Conservation (phyloP, 2,797 vertebrate genomes). For the Bradypodion pumilum region DNA sequence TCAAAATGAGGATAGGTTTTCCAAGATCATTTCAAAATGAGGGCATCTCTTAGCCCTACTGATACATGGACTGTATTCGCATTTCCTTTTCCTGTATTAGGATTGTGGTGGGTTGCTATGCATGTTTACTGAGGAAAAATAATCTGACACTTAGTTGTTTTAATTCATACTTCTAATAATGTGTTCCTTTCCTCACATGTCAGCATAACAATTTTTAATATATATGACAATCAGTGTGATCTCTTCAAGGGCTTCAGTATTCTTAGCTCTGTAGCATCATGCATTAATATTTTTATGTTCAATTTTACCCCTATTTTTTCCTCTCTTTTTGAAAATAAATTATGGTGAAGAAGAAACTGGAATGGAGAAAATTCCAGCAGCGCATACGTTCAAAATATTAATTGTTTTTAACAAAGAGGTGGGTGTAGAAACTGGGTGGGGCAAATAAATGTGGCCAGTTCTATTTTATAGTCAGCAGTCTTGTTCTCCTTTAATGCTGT, state of each 20-base stretch:
- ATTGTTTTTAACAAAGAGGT: not conserved
- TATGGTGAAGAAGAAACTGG: constrained; percentile 27
- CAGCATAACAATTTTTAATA: constrained; percentile 17
- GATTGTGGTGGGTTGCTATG: not conserved
- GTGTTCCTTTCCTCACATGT: constrained; percentile 17
- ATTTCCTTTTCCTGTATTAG: constrained; percentile 4
- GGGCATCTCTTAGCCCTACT: constrained; percentile 4
- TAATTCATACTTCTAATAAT: constrained; percentile 4
- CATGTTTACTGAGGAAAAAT: constrained; percentile 3
- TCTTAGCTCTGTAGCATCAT: constrained; percentile 41
- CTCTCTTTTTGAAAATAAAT: constrained; percentile 30
- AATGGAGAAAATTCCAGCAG: constrained; percentile 49
- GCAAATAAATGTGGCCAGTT: constrained; percentile 35
- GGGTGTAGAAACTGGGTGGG: constrained; percentile 51
- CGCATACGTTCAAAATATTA: constrained; percentile 17
- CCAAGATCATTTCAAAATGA: constrained; percentile 33
- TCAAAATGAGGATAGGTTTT: not conserved
- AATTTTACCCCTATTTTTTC: constrained; percentile 43
- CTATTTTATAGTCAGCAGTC: constrained; percentile 59
- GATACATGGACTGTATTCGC: constrained; percentile 47
- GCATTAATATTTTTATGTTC: constrained; percentile 6
- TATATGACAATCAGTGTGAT: constrained; percentile 79
- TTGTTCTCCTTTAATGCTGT: constrained; percentile 81
- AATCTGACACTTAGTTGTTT: constrained; percentile 6
- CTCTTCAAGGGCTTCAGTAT: constrained; percentile 78